phyloP scores from a whole-genome alignment of 2,888 invertebrate genomes.

The Luperina testacea region DNA sequence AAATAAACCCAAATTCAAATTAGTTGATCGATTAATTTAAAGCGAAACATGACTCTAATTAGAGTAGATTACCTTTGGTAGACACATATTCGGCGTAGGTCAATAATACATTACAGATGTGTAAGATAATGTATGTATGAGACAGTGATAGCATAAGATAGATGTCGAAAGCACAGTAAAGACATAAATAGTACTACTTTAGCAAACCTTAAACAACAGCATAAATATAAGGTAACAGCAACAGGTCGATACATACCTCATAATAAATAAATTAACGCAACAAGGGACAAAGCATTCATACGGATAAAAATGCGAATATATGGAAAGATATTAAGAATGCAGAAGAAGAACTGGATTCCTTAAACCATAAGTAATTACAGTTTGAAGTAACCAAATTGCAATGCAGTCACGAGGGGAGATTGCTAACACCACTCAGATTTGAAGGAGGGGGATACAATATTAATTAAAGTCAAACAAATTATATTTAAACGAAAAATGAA shows the following conservation, averaged over 20 bases:
- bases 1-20: background rate
- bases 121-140: conserved; percentile 3
- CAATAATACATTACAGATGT: conserved; percentile 8
- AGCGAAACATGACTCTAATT: background rate
- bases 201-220: conserved; percentile 56
- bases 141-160: conserved; percentile 35
- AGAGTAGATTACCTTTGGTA: background rate
- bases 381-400: conserved; percentile 90
- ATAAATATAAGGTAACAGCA: conserved; percentile 50
- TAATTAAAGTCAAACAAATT: conserved; percentile 74
- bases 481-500: conserved; percentile 71
- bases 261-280: conserved; percentile 67
- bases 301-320: conserved; percentile 60
- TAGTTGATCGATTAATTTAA: background rate
- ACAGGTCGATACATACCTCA: conserved; percentile 70
- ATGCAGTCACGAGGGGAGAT: conserved; percentile 91
- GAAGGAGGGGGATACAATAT: conserved; percentile 71
- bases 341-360: conserved; percentile 90
- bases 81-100: background rate
- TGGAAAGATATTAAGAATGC: conserved; percentile 70
- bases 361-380: conserved; percentile 90
- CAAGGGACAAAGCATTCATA: conserved; percentile 70
- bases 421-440: conserved; percentile 84
- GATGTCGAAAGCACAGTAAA: conserved; percentile 48
- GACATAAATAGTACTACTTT: conserved; percentile 43